A percentile compares a stretch with the other conserved stretches of the same genome.
These are phyloP conservation scores for Tonatia bakeri DNA, from an alignment of 2,113 vertebrate genomes.

Conservation along the genomic window DNA sequence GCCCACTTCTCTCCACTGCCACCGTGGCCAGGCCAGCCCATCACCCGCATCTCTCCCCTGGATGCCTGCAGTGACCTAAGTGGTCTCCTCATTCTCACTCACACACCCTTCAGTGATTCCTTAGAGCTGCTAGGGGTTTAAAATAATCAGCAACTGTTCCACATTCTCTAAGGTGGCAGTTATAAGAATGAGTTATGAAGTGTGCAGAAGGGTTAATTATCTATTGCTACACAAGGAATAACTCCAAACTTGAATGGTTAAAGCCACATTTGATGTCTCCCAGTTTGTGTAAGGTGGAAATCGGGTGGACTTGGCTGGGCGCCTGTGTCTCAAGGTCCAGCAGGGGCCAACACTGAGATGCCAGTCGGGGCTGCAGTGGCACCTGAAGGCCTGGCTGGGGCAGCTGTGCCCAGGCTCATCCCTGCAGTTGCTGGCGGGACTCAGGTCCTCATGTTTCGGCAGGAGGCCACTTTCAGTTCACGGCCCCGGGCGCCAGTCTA, in stretches of 20 bases:
- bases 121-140: not conserved
- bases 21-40: not conserved
- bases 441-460: not conserved
- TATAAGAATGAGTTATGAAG: not conserved
- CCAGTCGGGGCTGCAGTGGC: not conserved
- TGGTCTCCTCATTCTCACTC: not conserved
- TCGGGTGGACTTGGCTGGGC: not conserved
- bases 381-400: not conserved
- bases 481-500: not conserved
- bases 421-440: not conserved
- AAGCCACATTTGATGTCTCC: not conserved
- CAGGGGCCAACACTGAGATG: not conserved
- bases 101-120: not conserved
- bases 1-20: not conserved
- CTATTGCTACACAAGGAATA: not conserved
- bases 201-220: not conserved
- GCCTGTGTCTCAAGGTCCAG: not conserved
- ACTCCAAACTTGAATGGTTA: not conserved
- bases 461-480: not conserved
- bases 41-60: not conserved
- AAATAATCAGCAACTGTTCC: not conserved
- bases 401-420: not conserved
- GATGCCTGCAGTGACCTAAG: not conserved
- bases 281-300: not conserved
- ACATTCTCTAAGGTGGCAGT: not conserved